Percentiles rank a stretch among this genome's conserved stretches.
phyloP scores from a whole-genome alignment of 2,797 vertebrate genomes.

The Denticeps clupeoides region DNA sequence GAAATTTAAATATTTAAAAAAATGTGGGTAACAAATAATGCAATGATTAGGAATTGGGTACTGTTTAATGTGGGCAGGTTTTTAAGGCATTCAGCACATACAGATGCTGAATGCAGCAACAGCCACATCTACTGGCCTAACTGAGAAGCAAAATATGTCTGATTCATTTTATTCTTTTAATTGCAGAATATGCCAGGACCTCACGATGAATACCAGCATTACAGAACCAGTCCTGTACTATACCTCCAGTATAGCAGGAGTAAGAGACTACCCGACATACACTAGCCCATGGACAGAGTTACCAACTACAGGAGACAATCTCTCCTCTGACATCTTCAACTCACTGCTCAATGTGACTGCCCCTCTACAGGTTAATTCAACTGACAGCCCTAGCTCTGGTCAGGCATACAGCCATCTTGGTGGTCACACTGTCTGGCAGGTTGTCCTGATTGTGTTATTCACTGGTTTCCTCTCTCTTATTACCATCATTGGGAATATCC shows the following conservation, averaged over 20 bases:
- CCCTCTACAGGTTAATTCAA: slow-evolving; percentile 13
- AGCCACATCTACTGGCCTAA: background rate
- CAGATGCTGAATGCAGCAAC: too few species aligned
- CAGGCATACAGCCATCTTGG: slow-evolving; percentile 58
- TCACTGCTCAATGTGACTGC: slow-evolving; percentile 41
- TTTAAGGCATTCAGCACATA: too few species aligned
- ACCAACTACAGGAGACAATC: slow-evolving; percentile 41
- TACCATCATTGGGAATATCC: slow-evolving; percentile 89
- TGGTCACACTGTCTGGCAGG: slow-evolving; percentile 83
- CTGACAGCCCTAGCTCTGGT: slow-evolving; percentile 19
- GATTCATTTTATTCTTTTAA: slow-evolving; percentile 27
- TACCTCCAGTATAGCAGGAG: slow-evolving; percentile 61
- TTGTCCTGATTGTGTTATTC: slow-evolving; percentile 80
- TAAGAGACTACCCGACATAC: slow-evolving; percentile 50
- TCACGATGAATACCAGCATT: slow-evolving; percentile 82
- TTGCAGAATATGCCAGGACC: slow-evolving; percentile 86
- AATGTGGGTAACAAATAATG: too few species aligned
- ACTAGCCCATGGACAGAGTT: slow-evolving; percentile 41
- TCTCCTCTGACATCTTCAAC: slow-evolving; percentile 29
- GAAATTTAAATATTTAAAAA: too few species aligned
- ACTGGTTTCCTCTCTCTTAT: slow-evolving; percentile 79
- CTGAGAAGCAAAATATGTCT: background rate
- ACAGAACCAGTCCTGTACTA: slow-evolving; percentile 66
- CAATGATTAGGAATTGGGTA: too few species aligned
- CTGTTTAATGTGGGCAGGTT: too few species aligned